Evolutionary conservation across 2,113 vertebrate genomes (phyloP).

Genomic region (Ginglymostoma cirratum): DNA sequence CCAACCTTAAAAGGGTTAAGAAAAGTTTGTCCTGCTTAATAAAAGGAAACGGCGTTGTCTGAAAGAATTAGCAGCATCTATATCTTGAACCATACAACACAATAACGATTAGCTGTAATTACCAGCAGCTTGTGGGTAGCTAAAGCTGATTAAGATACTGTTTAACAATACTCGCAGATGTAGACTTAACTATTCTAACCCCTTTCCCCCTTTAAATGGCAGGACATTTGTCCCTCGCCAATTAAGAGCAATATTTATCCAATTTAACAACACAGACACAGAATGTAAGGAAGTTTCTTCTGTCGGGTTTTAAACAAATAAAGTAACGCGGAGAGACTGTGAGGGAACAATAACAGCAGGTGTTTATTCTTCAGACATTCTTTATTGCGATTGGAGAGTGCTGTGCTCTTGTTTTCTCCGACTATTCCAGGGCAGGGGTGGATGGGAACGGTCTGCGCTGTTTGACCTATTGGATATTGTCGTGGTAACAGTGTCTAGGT

Average conservation of each 20-base stretch:
- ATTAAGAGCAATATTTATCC: conserved; percentile 63
- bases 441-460: conserved; percentile 60
- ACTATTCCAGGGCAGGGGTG: conserved; percentile 58
- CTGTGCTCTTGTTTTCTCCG: conserved; percentile 66
- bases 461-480: conserved; percentile 63
- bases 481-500: conserved; percentile 44
- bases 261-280: conserved; percentile 62
- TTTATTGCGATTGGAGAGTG: conserved; percentile 59
- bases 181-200: conserved; percentile 47
- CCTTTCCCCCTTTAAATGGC: conserved; percentile 47
- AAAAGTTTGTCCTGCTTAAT: background rate
- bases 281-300: conserved; percentile 45
- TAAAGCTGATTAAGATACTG: conserved; percentile 75
- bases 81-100: conserved; percentile 70
- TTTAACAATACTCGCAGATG: conserved; percentile 65
- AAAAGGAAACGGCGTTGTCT: conserved; percentile 53
- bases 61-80: conserved; percentile 71
- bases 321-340: conserved; percentile 49
- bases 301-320: conserved; percentile 61
- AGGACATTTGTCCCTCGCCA: conserved; percentile 58
- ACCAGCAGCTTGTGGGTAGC: conserved; percentile 66
- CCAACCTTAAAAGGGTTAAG: background rate
- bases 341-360: conserved; percentile 67
- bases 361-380: conserved; percentile 58
- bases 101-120: conserved; percentile 72